Base-by-base conservation (phyloP, 2,113 vertebrate species). In the Python bivittatus region DNA sequence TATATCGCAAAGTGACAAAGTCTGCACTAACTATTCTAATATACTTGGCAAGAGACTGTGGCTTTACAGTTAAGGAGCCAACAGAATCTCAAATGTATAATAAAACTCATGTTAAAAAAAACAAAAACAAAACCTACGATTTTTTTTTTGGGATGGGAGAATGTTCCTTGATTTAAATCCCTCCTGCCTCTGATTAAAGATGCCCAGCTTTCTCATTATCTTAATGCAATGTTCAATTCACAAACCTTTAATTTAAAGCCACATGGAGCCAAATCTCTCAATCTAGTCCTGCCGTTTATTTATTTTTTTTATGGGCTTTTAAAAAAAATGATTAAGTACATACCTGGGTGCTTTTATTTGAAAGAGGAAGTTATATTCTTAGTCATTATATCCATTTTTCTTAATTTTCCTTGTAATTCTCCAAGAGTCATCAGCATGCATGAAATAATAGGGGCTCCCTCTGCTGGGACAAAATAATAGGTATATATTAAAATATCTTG, bases 361-460 rank as follows among this genome's bases (percentile, higher is more conserved):
- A 94, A 44, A 12, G 29, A 68, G 10, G 54, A 6, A 89, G 48
- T 68, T 84, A 29, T 52, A 54, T 8, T 79, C 23, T 27, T 48
- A 87, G 27, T 1, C 79, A 38, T 0, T 42, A 0, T 83, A 92
- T 1, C 6, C 38, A 44, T 27, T 89, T 92, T 48, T 23, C 11
- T 85, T 92, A 92, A 56, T 92, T 93, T 95, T 33, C 88, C 90
- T 0, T 6, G 0, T 8, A 89, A 85, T 94, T 95, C 4, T 90
- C 48, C 38, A 10, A 29, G 2, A 90, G 2, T 57, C 53, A 92
- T 94, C 92, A 92, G 17, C 64, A 90, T 93, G 93, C 93, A 54
- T 92, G 38, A 95, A 96, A 94, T 96, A 97, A 96, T 95, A 94
- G 93, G 95, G 96, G 95, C 95, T 97, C 94, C 96, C 96, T 96